Evolutionary conservation across 2,113 vertebrate species (phyloP), one percentile per base, ranked within the genome.

Genomic region (Tautogolabrus adspersus): DNA sequence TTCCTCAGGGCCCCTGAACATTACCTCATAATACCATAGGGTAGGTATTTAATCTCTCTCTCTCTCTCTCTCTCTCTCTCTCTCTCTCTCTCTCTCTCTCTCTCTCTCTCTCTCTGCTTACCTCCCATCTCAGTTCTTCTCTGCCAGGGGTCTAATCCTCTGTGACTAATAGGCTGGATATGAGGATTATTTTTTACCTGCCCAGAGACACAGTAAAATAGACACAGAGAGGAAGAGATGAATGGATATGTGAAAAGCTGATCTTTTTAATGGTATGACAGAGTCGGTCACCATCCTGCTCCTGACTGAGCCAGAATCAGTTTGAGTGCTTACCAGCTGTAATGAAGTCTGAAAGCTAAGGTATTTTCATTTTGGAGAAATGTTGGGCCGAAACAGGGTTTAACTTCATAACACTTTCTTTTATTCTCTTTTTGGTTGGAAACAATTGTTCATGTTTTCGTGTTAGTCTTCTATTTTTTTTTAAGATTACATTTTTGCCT

Each of bases 141-240:
- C 74, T 84, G 82, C 79, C 75, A 72, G 46, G 61, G 76, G 66
- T 77, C 81, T 89, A 92, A 93, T 93, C 90, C 89, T 83, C 79
- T 84, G 86, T 90, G 88, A 87, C 87, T 88, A 91, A 92, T 88
- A 81, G 79, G 58, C 66, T 82, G 78, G 68, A 84, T 89, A 76
- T 67, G 40, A 84, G 83, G 84, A 90, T 88, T 91, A 79, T 84
- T 83, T 74, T 85, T 84, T 85, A 89, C 88, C 92, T 91, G 84
- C 80, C 59, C 82, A 84, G 65, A 88, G 81, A 83, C 66, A 75
- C 40, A 66, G 71, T 52, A 13, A 86, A 75, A 73, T 55, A 73
- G 73, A 71, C 49, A 70, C 18, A 26, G n/a, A 19, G 58, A 47
- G 65, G 59, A 18, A 67, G 66, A 78, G 66, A 79, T 86, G 85